These are phyloP conservation scores for Thera britannica DNA, from an alignment of 2,888 invertebrate genomes.

Conservation along the genomic window DNA sequence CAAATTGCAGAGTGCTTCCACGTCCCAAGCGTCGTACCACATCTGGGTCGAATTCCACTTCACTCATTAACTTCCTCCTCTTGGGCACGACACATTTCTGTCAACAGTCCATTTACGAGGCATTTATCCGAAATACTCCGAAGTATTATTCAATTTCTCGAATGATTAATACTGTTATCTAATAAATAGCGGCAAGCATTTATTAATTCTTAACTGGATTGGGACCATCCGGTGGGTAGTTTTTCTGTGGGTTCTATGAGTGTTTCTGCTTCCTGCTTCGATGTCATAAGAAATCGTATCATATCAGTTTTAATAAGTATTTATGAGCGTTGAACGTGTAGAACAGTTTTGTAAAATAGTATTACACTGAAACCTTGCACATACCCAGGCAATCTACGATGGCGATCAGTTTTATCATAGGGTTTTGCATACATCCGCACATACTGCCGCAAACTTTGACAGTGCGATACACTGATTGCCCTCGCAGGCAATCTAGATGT, in stretches of 20 bases:
- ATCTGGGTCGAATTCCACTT: conserved; percentile 68
- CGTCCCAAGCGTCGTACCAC: conserved; percentile 54
- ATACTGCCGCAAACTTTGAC: no score
- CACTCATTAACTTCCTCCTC: conserved; percentile 65
- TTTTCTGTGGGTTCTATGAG: conserved; percentile 13
- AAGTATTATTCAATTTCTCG: conserved; percentile 68
- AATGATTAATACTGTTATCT: conserved; percentile 66
- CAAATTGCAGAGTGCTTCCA: conserved; percentile 35
- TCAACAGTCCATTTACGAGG: conserved; percentile 59
- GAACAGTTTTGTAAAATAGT: conserved; percentile 5
- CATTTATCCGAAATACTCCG: conserved; percentile 55
- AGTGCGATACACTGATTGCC: no score
- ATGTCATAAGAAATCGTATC: conserved; percentile 14
- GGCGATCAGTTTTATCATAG: no score
- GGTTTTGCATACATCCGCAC: no score
- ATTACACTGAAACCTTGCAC: no score
- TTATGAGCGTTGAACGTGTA: conserved; percentile 7
- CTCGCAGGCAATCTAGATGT: no score
- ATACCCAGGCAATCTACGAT: no score
- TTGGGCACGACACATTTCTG: conserved; percentile 63
- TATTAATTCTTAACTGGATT: conserved; percentile 28
- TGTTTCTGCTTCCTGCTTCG: conserved; percentile 28
- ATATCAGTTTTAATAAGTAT: conserved; percentile 12
- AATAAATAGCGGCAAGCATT: conserved; percentile 33
- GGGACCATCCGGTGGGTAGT: conserved; percentile 25